Conservation (phyloP, 2,888 invertebrate genomes). For the Cryptocheilus praepositus region DNA sequence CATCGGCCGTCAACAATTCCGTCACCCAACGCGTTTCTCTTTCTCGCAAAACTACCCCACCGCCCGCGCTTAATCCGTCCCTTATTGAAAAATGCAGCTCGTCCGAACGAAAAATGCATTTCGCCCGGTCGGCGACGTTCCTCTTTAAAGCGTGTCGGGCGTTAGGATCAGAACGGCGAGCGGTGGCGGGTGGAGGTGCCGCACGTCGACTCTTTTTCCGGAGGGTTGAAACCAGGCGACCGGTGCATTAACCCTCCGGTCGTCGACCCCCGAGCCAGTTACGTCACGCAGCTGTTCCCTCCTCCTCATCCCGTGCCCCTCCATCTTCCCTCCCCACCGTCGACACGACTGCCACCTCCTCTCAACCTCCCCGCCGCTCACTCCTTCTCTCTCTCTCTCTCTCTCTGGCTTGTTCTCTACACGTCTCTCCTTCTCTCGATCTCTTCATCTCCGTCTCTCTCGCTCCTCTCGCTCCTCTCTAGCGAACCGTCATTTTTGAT, state of each 20-base stretch:
- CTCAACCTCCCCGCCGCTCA: conserved; percentile 15
- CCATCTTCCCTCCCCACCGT: conserved; percentile 27
- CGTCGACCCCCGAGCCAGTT: conserved; percentile 71
- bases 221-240: conserved; percentile 64
- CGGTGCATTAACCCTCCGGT: conserved; percentile 73
- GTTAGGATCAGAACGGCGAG: conserved; percentile 13
- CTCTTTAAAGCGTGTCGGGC: conserved; percentile 41
- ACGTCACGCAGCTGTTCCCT: conserved; percentile 63
- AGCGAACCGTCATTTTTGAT: conserved; percentile 71
- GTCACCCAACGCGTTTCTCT: too few species aligned
- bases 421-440: conserved; percentile 30
- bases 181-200: conserved; percentile 37
- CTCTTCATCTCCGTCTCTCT: conserved; percentile 27
- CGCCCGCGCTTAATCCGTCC: too few species aligned
- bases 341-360: conserved; percentile 29
- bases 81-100: background rate
- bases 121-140: conserved; percentile 26
- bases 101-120: conserved; percentile 4
- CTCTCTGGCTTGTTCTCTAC: too few species aligned
- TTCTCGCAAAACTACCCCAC: too few species aligned
- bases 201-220: conserved; percentile 57
- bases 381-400: conserved; percentile 28
- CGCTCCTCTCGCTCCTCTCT: conserved; percentile 32
- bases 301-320: conserved; percentile 32
- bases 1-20: too few species aligned